phyloP scores from a whole-genome alignment of 2,113 vertebrate genomes.

The Pangasianodon gigas region DNA sequence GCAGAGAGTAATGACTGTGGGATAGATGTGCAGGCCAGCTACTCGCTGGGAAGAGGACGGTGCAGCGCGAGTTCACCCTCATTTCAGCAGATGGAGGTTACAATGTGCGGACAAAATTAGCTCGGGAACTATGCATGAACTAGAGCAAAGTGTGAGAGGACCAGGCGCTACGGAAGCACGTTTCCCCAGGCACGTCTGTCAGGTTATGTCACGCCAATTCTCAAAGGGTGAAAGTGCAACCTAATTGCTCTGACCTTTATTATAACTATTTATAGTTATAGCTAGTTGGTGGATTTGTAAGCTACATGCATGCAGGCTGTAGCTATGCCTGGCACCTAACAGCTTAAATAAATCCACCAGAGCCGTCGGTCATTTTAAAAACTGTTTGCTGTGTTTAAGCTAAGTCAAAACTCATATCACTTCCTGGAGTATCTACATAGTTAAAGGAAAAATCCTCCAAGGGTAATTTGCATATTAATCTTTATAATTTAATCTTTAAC shows the following conservation, averaged over 20 bases:
- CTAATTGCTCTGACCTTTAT: not conserved
- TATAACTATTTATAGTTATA: not conserved
- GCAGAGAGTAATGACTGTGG: constrained; percentile 44
- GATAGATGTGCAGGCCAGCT: constrained; percentile 62
- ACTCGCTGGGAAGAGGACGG: constrained; percentile 42
- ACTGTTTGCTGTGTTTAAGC: too few species aligned
- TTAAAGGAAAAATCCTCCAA: not conserved
- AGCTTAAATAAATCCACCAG: not conserved
- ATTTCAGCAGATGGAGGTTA: constrained; percentile 39
- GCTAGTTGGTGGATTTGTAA: not conserved
- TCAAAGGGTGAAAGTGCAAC: not conserved
- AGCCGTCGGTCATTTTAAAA: too few species aligned
- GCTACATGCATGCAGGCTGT: not conserved
- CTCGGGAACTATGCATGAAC: not conserved
- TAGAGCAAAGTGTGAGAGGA: not conserved
- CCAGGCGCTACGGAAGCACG: not conserved
- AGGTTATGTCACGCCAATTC: not conserved
- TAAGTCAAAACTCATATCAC: too few species aligned
- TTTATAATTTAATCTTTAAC: not conserved
- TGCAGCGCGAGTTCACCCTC: constrained; percentile 9
- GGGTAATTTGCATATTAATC: not conserved
- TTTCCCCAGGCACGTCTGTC: not conserved
- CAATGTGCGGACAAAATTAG: not conserved
- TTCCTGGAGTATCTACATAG: too few species aligned
- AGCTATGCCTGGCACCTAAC: not conserved